These are phyloP conservation scores for Magallana ariakensis DNA, from an alignment of 1,140 invertebrate species.

Conservation along the genomic window DNA sequence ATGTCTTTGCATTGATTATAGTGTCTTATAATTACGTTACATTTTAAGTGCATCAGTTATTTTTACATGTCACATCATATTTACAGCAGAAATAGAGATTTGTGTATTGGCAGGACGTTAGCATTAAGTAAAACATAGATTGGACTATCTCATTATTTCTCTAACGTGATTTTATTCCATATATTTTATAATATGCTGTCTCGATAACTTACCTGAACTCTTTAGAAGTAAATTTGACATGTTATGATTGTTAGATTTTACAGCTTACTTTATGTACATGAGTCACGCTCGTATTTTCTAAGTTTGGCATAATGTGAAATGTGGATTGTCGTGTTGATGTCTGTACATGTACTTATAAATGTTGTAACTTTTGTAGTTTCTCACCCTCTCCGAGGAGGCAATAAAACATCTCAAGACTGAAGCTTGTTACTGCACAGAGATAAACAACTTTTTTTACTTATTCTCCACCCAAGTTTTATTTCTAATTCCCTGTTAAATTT, in stretches of 20 bases:
- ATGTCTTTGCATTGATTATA: neutral
- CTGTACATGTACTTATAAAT: neutral
- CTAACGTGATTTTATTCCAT: neutral
- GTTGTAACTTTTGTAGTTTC: conserved; percentile 11
- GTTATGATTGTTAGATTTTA: neutral
- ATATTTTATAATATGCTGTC: neutral
- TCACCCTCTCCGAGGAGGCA: conserved; percentile 31
- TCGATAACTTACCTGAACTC: neutral
- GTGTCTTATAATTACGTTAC: neutral
- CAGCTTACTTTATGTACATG: neutral
- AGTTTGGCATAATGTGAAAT: neutral
- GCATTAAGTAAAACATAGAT: neutral
- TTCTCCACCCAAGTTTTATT: too few relatives aligned
- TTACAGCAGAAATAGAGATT: neutral
- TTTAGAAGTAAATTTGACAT: neutral
- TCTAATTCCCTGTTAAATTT: too few relatives aligned
- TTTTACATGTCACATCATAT: neutral
- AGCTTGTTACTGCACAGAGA: conserved; percentile 21
- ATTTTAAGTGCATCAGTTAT: neutral
- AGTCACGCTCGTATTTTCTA: neutral
- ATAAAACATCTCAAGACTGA: neutral
- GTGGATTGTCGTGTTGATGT: neutral
- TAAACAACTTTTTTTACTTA: too few relatives aligned
- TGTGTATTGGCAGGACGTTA: neutral
- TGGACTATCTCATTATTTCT: neutral